Evolutionary conservation across 2,113 vertebrate genomes (phyloP).

Genomic region (Sphaerodactylus townsendi): DNA sequence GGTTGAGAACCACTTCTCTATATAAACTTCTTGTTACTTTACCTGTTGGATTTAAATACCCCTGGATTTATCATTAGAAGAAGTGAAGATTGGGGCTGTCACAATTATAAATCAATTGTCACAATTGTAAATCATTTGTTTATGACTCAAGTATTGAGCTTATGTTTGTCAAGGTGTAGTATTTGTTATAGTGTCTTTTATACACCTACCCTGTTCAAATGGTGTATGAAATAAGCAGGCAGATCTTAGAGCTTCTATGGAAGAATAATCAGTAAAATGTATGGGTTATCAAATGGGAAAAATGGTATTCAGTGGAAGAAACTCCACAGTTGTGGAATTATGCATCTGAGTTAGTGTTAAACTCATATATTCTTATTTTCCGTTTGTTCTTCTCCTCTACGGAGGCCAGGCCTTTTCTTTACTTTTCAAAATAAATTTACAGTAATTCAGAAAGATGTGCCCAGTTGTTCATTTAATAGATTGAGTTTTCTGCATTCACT

Average conservation of each 20-base stretch:
- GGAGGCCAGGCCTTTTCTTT: not conserved
- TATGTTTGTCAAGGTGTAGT: no score
- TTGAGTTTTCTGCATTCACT: not conserved
- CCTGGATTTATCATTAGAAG: no score
- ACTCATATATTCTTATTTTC: not conserved
- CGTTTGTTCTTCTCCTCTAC: not conserved
- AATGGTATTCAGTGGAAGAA: not conserved
- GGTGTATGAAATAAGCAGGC: constrained; percentile 4
- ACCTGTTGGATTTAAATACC: no score
- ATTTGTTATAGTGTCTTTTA: no score
- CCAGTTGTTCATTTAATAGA: not conserved
- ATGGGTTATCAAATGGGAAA: not conserved
- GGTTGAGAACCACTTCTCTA: no score
- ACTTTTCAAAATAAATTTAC: not conserved
- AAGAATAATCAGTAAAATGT: not conserved
- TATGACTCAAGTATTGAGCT: no score
- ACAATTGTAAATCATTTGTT: no score
- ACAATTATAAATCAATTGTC: no score
- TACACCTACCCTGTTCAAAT: no score
- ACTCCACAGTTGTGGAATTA: not conserved
- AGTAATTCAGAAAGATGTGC: not conserved
- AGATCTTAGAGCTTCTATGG: not conserved
- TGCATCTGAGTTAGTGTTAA: not conserved
- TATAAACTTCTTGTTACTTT: no score
- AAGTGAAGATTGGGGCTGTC: no score